phyloP scores from a whole-genome alignment of 2,888 invertebrate genomes.

The Cheilosia variabilis region DNA sequence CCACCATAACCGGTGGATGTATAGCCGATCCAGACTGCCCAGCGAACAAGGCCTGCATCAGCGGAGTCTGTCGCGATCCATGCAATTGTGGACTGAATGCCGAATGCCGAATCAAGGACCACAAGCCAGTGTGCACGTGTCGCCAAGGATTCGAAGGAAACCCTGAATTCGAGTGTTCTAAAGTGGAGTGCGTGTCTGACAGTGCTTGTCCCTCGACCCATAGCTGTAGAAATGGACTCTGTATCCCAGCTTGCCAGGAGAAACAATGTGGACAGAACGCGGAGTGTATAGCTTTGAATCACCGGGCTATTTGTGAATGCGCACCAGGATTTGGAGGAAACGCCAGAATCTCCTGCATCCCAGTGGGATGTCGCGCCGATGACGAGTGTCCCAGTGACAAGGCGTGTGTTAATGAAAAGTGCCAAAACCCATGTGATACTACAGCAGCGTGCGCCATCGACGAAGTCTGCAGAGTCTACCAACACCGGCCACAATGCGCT shows the following conservation, averaged over 20 bases:
- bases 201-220: conserved; percentile 92
- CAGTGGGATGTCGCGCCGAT: conserved; percentile 92
- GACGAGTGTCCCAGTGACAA: conserved; percentile 91
- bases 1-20: conserved; percentile 87
- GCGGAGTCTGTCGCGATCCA: conserved; percentile 91
- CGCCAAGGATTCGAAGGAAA: conserved; percentile 93
- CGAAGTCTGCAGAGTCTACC: conserved; percentile 90
- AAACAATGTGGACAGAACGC: conserved; percentile 91
- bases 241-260: conserved; percentile 91
- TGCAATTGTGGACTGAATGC: conserved; percentile 94
- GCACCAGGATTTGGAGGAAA: conserved; percentile 92
- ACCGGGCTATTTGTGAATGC: conserved; percentile 93
- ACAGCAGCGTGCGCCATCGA: conserved; percentile 88
- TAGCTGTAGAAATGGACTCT: conserved; percentile 92
- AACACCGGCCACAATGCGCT: conserved; percentile 91
- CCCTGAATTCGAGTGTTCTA: conserved; percentile 91
- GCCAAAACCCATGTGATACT: conserved; percentile 90
- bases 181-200: conserved; percentile 89
- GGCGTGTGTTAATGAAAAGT: conserved; percentile 92
- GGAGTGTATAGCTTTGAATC: conserved; percentile 91
- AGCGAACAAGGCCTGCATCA: conserved; percentile 90
- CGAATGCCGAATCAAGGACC: conserved; percentile 92
- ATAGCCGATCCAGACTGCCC: conserved; percentile 91
- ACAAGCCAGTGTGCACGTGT: conserved; percentile 95
- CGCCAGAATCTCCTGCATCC: conserved; percentile 90